A percentile compares a stretch with the other conserved stretches of the same genome.
phyloP scores from a whole-genome alignment of 2,888 invertebrate genomes.

The Rhingia campestris region DNA sequence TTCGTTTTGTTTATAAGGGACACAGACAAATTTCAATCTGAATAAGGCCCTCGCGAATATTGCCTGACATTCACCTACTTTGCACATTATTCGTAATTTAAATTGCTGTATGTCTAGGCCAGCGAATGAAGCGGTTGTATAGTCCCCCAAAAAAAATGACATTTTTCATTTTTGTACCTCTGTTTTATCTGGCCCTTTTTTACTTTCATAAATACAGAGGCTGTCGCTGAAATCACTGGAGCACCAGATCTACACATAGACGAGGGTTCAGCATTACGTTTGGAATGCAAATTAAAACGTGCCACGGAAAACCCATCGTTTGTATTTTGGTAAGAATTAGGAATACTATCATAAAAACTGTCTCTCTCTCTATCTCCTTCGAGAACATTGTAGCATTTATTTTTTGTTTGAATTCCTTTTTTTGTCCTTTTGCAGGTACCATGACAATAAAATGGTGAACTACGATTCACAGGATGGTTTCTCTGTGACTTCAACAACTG shows the following conservation, averaged over 20 bases:
- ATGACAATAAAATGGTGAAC: constrained; percentile 92
- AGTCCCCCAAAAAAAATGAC: constrained; percentile 3
- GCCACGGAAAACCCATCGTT: constrained; percentile 82
- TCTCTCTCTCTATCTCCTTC: background rate
- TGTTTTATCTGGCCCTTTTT: constrained; percentile 49
- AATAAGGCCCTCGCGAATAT: constrained; percentile 25
- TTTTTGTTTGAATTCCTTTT: constrained; percentile 1
- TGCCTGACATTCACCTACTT: background rate
- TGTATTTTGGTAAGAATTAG: constrained; percentile 81
- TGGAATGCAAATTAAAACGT: constrained; percentile 82
- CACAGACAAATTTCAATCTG: constrained; percentile 38
- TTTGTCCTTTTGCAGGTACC: constrained; percentile 85
- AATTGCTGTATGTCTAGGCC: constrained; percentile 47
- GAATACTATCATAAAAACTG: background rate
- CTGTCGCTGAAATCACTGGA: constrained; percentile 82
- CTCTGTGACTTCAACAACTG: constrained; percentile 79
- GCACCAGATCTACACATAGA: constrained; percentile 82
- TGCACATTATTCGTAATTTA: constrained; percentile 48
- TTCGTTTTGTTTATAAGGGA: constrained; percentile 4
- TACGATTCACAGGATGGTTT: constrained; percentile 89
- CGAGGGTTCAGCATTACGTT: constrained; percentile 81
- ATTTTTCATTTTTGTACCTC: constrained; percentile 57
- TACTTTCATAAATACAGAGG: constrained; percentile 78
- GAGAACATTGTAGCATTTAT: background rate
- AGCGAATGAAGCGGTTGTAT: background rate